Evolutionary conservation across 2,888 invertebrate genomes (phyloP), one percentile per base, ranked within the genome.

Genomic region (Sarcophaga variegata): DNA sequence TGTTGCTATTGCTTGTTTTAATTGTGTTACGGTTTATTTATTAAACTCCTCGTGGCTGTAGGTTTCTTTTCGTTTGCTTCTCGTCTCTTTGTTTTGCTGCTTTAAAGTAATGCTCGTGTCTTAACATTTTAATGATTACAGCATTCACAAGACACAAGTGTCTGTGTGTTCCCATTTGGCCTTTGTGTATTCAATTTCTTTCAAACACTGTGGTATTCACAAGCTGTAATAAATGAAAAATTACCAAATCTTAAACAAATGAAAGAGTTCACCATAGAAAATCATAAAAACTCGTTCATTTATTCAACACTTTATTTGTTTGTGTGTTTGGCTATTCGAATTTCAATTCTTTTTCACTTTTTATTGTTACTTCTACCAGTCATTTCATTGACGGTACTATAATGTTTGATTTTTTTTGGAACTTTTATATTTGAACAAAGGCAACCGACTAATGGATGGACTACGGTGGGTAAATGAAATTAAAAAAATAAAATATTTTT

Each of bases 231-330:
- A 66, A 84, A 81, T 60, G 37, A 84, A 76, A 76, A 82, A 81
- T 84, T 84, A 84, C 78, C 67, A 79, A 81, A 87, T 82, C 75
- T 63, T 84, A 60, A 70, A 67, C 75, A 84, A 79, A 87, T 79
- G 75, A 84, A 79, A 17, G 79, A 20, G 37, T 72, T 76, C 49
- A 76, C 66, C 67, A 82, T 82, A 76, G 75, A 72, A 84, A 82
- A 80, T 79, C 82, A 69, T 70, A 83, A 81, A 12, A 12, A 83
- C 83, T 86, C 76, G 64, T 76, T 66, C 75, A 47, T 45, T 54
- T 22, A 37, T 37, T 37, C 37, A 37, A 37, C 37, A 37, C 37
- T 37, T 37, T 10, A 37, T 37, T 10, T 37, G 37, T 37, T 37
- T 37, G 37, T 3, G 0, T 37, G 37, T 37, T 37, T 37, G 37